Base-by-base conservation (phyloP, 1,140 invertebrate species). In the Solenopsis invicta region DNA sequence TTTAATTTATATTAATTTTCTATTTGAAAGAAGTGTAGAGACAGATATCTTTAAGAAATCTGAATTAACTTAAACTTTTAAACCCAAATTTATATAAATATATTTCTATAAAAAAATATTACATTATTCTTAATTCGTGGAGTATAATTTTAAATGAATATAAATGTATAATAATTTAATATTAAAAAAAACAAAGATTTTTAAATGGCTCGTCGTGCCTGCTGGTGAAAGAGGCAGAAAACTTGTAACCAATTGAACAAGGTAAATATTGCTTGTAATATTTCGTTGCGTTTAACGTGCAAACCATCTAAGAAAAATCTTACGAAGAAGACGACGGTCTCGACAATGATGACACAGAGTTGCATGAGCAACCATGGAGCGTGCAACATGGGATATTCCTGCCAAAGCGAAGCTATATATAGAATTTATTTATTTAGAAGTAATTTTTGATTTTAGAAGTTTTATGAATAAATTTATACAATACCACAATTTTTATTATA, bases 331-430 rank as follows among this genome's bases (percentile, higher is more conserved):
- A 94, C 88, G 21, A 93, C 72, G 10, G 95, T 86, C 87, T 95
- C 95, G n/a, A 95, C 92, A 74, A 93, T 92, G 59, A 95, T 93
- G 41, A 95, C 92, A 88, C 94, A 95, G 24, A 94, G 78, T 67
- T 95, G 95, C 94, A 95, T 95, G 54, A 95, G 86, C n/a, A 95
- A 87, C 95, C 95, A 95, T 0, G 95, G 95, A 0, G 89, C 91
- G 76, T 95, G 92, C 24, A 95, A 71, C 93, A 95, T 94, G 1
- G 94, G 94, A 48, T 94, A 94, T 62, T 95, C 93, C 95, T 95
- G 86, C 29, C 10, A 84, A 62, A 81, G 18, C 12, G 1, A 56
- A 81, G n/a, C 16, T 34, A 18, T 34, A 41, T 80, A 29, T 29
- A 29, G 29, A 29, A 29, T 29, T 29, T 29, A 21, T 66, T 67